Evolutionary conservation across 2,113 vertebrate genomes (phyloP).

Genomic region (Anseranas semipalmata): DNA sequence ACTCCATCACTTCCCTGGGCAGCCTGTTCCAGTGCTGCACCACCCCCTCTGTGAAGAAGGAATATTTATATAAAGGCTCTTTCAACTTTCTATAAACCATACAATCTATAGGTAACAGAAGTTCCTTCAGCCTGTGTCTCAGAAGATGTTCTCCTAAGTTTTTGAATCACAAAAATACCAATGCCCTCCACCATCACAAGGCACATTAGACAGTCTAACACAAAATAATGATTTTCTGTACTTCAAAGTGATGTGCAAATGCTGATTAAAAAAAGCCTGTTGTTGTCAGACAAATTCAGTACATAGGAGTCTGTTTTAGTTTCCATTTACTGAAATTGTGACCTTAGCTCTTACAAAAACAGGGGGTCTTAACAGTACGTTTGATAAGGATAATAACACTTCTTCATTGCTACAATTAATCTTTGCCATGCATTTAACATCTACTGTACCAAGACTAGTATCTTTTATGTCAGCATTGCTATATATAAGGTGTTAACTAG

Average conservation of each 20-base stretch:
- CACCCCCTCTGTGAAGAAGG: neutral
- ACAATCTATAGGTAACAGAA: rapidly evolving
- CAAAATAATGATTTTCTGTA: neutral
- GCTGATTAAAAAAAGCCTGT: neutral
- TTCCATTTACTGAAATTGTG: neutral
- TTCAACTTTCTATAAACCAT: neutral
- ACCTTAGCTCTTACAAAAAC: neutral
- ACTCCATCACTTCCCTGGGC: neutral
- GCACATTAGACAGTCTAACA: neutral
- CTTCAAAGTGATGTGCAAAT: neutral
- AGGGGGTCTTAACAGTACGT: neutral
- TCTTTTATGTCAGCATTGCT: neutral
- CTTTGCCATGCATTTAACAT: neutral
- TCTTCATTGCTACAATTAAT: neutral
- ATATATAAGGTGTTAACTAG: neutral
- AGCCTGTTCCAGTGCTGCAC: neutral
- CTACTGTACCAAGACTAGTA: neutral
- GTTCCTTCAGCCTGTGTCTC: neutral
- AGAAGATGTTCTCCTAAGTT: neutral
- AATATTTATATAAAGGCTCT: neutral
- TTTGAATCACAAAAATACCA: neutral
- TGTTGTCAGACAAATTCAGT: neutral
- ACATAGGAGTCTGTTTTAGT: neutral
- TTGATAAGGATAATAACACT: neutral
- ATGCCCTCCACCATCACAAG: neutral